Conservation (phyloP, 2,888 invertebrate species). For the Disparrhopalites patrizii region DNA sequence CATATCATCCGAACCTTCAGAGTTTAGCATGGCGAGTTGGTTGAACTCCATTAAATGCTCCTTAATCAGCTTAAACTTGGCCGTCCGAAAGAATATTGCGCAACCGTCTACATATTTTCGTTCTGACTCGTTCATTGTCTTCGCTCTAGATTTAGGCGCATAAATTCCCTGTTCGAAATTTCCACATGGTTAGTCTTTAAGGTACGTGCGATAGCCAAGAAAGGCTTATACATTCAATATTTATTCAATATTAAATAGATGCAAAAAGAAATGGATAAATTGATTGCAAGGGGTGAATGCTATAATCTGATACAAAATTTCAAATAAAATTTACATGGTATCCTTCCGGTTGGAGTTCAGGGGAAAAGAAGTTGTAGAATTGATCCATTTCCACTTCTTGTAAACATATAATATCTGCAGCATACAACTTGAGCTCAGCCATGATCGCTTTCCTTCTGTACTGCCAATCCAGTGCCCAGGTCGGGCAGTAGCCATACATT, state of each 20-base stretch:
- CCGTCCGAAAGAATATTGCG: conserved; percentile 93
- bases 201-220: too few relatives aligned
- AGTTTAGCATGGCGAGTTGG: conserved; percentile 96
- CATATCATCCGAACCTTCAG: conserved; percentile 97
- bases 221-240: too few relatives aligned
- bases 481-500: conserved; percentile 99
- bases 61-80: conserved; percentile 91
- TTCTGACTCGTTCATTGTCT: conserved; percentile 96
- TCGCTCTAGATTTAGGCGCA: conserved; percentile 95
- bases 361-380: conserved; percentile 93
- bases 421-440: conserved; percentile 92
- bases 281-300: too few relatives aligned
- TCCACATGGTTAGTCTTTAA: too few relatives aligned
- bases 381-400: conserved; percentile 98
- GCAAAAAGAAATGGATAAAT: background rate
- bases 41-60: conserved; percentile 98
- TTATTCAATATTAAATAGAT: background rate
- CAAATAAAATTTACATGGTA: conserved; percentile 55
- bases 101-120: conserved; percentile 98
- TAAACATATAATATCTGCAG: conserved; percentile 93
- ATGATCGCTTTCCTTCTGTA: conserved; percentile 96
- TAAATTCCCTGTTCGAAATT: conserved; percentile 91
- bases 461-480: conserved; percentile 98
- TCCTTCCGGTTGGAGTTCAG: conserved; percentile 85
- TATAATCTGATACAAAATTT: background rate